These are phyloP conservation scores for Acrocephalus scirpaceus DNA, from an alignment of 2,797 vertebrate genomes.

Conservation along the genomic window DNA sequence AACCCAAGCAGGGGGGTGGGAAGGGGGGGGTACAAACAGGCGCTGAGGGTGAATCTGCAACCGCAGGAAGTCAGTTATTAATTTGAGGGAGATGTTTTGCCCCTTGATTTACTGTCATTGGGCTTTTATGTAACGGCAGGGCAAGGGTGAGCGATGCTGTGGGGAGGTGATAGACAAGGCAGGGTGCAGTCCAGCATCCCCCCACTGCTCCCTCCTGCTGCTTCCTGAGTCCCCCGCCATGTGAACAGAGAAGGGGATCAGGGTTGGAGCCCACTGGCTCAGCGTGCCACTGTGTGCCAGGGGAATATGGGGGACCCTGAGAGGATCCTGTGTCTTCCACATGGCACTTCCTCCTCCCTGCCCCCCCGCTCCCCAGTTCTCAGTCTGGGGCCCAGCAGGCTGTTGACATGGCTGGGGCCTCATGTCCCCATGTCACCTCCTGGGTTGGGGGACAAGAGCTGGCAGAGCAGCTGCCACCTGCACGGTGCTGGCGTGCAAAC, in stretches of 20 bases:
- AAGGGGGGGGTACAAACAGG: neutral
- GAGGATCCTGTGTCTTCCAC: neutral
- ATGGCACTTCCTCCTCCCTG: accelerated
- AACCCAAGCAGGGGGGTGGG: neutral
- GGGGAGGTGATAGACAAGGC: accelerated
- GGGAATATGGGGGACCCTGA: accelerated
- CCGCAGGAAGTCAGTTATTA: slow-evolving; percentile 74
- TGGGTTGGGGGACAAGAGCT: neutral
- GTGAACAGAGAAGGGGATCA: neutral
- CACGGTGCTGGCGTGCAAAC: neutral
- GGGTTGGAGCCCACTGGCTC: accelerated
- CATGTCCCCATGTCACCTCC: neutral
- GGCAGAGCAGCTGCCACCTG: neutral
- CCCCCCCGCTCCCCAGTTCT: neutral
- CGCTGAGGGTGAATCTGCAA: slow-evolving; percentile 56
- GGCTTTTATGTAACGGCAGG: slow-evolving; percentile 3
- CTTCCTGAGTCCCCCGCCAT: accelerated
- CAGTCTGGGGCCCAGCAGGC: neutral
- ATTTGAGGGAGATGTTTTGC: slow-evolving; percentile 50
- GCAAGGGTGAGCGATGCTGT: neutral
- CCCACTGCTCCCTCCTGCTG: neutral
- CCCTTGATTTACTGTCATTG: slow-evolving; percentile 58
- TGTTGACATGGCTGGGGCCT: neutral
- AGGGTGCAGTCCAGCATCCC: no score
- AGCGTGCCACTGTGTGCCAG: accelerated